Evolutionary conservation across 2,888 invertebrate genomes (phyloP).

Genomic region (Fissipunctia ypsillon): DNA sequence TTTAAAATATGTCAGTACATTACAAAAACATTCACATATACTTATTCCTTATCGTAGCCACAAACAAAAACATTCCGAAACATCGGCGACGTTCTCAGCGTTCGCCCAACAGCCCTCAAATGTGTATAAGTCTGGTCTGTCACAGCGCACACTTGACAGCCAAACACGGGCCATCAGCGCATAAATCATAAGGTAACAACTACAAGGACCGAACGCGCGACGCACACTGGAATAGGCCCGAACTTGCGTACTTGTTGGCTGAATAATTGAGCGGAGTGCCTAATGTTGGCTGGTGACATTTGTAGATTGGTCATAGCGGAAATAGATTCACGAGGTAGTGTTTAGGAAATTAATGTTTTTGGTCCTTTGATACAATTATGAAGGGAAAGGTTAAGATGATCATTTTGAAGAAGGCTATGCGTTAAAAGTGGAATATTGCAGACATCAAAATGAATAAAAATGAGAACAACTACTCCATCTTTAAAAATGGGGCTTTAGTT

Average conservation of each 20-base stretch:
- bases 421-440: neutral
- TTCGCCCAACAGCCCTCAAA: conserved; percentile 44
- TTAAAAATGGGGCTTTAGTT: too few species aligned
- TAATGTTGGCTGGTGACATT: conserved; percentile 45
- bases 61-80: conserved; percentile 36
- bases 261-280: conserved; percentile 63
- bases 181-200: conserved; percentile 65
- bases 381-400: too few species aligned
- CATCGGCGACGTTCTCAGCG: conserved; percentile 50
- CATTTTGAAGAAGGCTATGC: neutral
- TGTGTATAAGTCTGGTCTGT: conserved; percentile 61
- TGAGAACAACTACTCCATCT: too few species aligned
- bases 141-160: conserved; percentile 57
- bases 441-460: too few species aligned
- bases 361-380: neutral
- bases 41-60: conserved; percentile 25
- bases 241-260: conserved; percentile 49
- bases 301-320: conserved; percentile 33
- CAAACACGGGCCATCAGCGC: conserved; percentile 58
- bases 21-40: neutral
- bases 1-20: conserved; percentile 5
- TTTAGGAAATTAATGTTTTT: neutral
- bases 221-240: conserved; percentile 55
- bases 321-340: conserved; percentile 37
- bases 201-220: conserved; percentile 64